phyloP scores from a whole-genome alignment of 2,888 invertebrate species.

The Eucriotettix oculatus region DNA sequence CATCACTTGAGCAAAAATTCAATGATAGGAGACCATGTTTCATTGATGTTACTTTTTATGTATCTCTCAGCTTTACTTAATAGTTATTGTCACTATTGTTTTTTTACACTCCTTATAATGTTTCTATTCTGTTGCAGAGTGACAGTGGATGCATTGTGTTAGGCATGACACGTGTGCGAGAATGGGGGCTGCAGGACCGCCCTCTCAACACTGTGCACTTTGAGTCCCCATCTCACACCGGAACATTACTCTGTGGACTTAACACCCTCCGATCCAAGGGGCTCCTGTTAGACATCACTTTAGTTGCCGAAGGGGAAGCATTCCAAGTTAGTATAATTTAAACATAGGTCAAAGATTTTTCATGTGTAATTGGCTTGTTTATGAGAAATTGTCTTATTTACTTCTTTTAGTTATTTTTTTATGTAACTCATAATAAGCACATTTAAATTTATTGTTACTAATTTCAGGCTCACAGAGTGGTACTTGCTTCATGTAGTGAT shows the following conservation, averaged over 20 bases:
- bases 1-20: no score
- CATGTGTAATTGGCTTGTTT: no score
- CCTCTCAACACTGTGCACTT: constrained; percentile 31
- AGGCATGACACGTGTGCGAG: constrained; percentile 23
- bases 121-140: no score
- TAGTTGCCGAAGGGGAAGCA: constrained; percentile 43
- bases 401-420: no score
- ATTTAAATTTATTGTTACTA: not conserved
- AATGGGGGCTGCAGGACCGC: constrained; percentile 24
- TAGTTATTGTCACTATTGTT: no score
- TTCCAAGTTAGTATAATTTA: constrained; percentile 29
- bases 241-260: constrained; percentile 38
- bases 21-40: no score
- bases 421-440: no score
- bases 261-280: constrained; percentile 40
- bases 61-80: no score
- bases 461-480: constrained; percentile 45
- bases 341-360: no score
- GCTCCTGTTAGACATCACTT: constrained; percentile 46
- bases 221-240: constrained; percentile 38
- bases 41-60: no score
- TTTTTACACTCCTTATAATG: no score
- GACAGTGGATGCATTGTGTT: not conserved
- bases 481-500: constrained; percentile 53
- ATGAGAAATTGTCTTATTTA: no score